These are phyloP conservation scores for Pseudoatta argentina DNA, from an alignment of 1,140 invertebrate species.

Conservation along the genomic window DNA sequence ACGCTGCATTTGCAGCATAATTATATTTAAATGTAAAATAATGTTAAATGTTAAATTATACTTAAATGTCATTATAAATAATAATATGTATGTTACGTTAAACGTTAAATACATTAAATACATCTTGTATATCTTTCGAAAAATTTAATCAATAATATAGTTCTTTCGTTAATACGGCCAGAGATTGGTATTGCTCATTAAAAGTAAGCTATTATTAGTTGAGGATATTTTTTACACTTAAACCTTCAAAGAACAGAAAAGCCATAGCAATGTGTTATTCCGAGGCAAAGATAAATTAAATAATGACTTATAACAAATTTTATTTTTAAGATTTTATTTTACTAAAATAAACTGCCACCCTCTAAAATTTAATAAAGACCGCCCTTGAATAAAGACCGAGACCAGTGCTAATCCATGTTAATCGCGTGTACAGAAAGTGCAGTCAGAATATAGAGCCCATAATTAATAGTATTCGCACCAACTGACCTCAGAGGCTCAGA, in stretches of 20 bases:
- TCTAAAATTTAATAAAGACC: not conserved
- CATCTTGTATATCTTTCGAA: not conserved
- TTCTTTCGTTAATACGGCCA: not conserved
- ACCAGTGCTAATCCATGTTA: not conserved
- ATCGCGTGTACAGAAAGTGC: not conserved
- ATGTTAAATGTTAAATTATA: not conserved
- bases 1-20: not conserved
- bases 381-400: too few species aligned
- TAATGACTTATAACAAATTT: too few species aligned
- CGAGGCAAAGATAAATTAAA: too few species aligned
- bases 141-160: not conserved
- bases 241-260: too few species aligned
- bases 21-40: too few species aligned
- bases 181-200: not conserved
- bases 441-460: not conserved
- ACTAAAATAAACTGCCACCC: too few species aligned
- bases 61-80: too few species aligned
- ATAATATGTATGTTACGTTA: not conserved
- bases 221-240: not conserved
- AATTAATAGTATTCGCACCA: not conserved
- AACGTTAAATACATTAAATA: not conserved
- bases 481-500: constrained; percentile 94
- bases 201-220: not conserved
- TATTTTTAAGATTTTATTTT: too few species aligned
- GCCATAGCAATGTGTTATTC: too few species aligned